A percentile compares a stretch with the other conserved stretches of the same genome.
Conservation (phyloP, 2,113 vertebrate genomes). For the Menura novaehollandiae region DNA sequence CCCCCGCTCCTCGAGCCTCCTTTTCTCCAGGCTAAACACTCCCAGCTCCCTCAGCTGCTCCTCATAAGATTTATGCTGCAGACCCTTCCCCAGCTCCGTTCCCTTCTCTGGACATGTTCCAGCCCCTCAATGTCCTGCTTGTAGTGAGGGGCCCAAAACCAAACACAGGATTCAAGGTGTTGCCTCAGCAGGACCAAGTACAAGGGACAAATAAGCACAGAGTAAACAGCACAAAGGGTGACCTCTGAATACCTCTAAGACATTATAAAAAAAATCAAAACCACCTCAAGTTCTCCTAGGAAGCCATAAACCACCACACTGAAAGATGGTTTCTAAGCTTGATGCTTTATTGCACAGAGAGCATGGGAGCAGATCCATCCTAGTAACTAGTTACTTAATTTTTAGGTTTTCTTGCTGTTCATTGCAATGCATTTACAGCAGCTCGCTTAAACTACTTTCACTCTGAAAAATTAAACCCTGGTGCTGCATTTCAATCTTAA, state of each 20-base stretch:
- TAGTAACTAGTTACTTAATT: neutral
- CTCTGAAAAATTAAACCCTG: conserved; percentile 6
- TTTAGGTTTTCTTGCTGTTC: neutral
- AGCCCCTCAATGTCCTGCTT: neutral
- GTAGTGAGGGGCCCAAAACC: neutral
- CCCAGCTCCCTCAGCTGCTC: neutral
- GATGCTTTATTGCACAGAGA: neutral
- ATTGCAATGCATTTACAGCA: conserved; percentile 22
- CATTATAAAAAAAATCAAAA: neutral
- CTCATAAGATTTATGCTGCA: neutral
- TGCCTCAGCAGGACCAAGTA: too few relatives aligned
- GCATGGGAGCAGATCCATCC: neutral
- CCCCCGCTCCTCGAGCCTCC: neutral
- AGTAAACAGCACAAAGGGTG: neutral
- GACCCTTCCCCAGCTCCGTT: neutral
- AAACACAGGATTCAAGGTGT: neutral
- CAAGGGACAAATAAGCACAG: neutral
- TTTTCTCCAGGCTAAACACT: neutral
- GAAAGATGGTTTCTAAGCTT: neutral
- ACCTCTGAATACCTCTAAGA: neutral
- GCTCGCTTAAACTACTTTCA: neutral
- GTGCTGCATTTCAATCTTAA: neutral
- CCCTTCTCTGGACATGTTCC: neutral
- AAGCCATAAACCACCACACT: neutral
- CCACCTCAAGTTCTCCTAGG: neutral